Evolutionary conservation across 1,140 invertebrate genomes (phyloP).

Genomic region (Drosophila albomicans): DNA sequence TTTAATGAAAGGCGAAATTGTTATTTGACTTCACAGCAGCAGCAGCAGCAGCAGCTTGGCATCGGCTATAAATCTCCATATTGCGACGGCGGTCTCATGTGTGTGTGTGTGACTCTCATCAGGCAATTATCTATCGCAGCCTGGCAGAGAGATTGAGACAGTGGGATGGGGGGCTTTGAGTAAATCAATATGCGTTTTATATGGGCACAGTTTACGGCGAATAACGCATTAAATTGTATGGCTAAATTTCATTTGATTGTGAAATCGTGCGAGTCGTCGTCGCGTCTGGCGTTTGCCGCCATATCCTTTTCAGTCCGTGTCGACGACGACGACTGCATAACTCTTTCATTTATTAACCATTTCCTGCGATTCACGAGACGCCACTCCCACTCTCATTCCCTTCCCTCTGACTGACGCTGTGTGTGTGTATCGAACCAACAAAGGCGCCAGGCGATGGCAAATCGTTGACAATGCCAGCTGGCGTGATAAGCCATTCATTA

Average conservation of each 20-base stretch:
- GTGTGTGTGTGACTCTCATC: constrained; percentile 55
- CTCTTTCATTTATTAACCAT: constrained; percentile 82
- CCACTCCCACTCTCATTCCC: background rate
- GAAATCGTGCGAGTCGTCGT: constrained; percentile 56
- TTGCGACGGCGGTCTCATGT: constrained; percentile 59
- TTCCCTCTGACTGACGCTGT: background rate
- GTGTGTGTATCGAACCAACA: constrained; percentile 74
- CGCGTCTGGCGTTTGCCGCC: constrained; percentile 27
- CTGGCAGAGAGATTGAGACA: background rate
- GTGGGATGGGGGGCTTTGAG: constrained; percentile 7
- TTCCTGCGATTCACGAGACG: constrained; percentile 54
- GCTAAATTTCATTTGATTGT: constrained; percentile 83
- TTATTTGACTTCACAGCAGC: constrained; percentile 68
- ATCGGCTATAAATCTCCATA: constrained; percentile 71
- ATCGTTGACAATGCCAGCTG: constrained; percentile 82
- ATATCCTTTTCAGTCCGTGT: constrained; percentile 34
- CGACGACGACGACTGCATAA: constrained; percentile 63
- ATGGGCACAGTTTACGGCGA: constrained; percentile 71
- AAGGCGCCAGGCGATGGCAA: constrained; percentile 65
- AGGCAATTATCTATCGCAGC: constrained; percentile 69
- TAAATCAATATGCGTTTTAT: constrained; percentile 74
- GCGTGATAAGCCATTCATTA: constrained; percentile 84
- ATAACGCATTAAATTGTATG: constrained; percentile 81
- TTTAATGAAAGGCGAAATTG: constrained; percentile 80
- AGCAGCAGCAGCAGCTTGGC: constrained; percentile 28